phyloP scores from a whole-genome alignment of 53 echinoderm and acorn worm species.

The Apostichopus leukothele region DNA sequence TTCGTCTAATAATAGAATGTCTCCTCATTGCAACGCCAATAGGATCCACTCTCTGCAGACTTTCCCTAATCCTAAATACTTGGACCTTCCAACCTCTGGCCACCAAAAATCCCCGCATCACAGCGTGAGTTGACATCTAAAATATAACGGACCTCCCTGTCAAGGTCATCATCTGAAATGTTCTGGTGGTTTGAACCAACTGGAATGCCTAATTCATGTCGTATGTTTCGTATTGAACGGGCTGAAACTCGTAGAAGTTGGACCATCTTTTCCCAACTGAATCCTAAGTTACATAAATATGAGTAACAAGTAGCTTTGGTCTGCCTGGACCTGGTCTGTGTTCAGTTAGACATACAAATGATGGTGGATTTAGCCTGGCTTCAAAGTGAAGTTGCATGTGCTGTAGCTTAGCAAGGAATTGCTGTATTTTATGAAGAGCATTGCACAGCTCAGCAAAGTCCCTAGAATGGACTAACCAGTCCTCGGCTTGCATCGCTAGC shows the following conservation, averaged over 20 bases:
- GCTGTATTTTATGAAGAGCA: neutral
- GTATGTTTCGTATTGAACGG: neutral
- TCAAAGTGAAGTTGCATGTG: neutral
- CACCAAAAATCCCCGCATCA: neutral
- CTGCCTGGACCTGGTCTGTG: neutral
- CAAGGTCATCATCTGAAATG: neutral
- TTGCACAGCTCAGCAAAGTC: neutral
- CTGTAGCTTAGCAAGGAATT: neutral
- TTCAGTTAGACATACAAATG: neutral
- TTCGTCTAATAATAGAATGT: neutral
- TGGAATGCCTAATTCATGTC: neutral
- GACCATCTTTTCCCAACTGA: neutral
- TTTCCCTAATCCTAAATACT: slow-evolving; percentile 1
- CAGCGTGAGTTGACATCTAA: neutral
- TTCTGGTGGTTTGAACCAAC: slow-evolving; percentile 1
- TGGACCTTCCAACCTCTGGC: slow-evolving; percentile 5
- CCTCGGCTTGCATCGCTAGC: neutral
- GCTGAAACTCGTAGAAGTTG: neutral
- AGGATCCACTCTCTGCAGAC: slow-evolving; percentile 4
- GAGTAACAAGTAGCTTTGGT: neutral
- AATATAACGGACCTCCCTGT: neutral
- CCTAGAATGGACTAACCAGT: neutral
- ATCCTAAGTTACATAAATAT: neutral
- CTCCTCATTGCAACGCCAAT: slow-evolving; percentile 6
- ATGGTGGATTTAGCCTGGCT: neutral